Conservation (phyloP, 1,140 invertebrate genomes). For the Pseudomyrmex concolor region DNA sequence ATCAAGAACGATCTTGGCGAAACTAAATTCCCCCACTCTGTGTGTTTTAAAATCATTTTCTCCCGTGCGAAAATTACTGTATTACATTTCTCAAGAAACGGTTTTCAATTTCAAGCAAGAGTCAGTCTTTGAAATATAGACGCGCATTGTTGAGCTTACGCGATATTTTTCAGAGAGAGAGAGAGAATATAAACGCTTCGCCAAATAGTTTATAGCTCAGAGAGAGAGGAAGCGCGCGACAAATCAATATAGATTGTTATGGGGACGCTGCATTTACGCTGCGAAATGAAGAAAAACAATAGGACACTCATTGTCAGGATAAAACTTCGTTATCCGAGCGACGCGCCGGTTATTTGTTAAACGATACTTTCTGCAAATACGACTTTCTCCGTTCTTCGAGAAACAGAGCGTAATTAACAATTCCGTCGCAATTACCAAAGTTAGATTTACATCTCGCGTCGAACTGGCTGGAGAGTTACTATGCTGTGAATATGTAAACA, state of each 20-base stretch:
- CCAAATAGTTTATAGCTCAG: background rate
- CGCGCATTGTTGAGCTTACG: too few relatives aligned
- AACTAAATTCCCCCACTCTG: background rate
- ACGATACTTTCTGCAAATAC: conserved; percentile 1
- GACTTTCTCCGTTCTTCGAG: conserved; percentile 11
- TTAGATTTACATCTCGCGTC: too few relatives aligned
- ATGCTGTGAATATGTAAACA: too few relatives aligned
- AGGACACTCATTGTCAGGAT: too few relatives aligned
- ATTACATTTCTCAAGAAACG: background rate
- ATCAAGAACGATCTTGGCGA: background rate
- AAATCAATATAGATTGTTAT: background rate
- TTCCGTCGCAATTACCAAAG: conserved; percentile 13
- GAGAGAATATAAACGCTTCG: too few relatives aligned
- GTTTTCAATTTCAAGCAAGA: background rate
- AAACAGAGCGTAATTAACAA: conserved; percentile 32
- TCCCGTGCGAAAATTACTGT: background rate
- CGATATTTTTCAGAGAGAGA: too few relatives aligned
- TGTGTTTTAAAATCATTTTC: conserved; percentile 1
- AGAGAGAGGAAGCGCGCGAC: background rate
- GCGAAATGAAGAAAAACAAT: too few relatives aligned
- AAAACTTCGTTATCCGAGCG: too few relatives aligned
- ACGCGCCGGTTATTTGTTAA: too few relatives aligned
- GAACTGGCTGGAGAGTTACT: too few relatives aligned
- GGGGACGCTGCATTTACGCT: too few relatives aligned
- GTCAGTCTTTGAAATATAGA: background rate